Base-by-base conservation (phyloP, 2,888 invertebrate species). In the Orgyia antiqua region DNA sequence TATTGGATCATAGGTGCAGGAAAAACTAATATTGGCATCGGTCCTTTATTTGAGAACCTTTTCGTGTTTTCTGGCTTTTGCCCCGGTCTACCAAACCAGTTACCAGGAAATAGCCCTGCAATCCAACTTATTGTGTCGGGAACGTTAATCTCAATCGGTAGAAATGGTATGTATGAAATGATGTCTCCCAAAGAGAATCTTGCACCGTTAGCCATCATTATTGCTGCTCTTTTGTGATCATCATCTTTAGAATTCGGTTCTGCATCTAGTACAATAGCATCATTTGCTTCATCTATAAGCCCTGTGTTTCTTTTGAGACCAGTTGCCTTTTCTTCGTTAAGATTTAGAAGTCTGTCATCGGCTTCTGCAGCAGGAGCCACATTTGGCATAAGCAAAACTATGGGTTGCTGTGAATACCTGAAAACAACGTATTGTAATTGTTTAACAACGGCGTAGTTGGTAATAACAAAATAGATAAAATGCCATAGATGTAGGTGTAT, bases 121-220 rank as follows among this genome's bases (percentile, higher is more conserved):
- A 86, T 72, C 80, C 79, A 82, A 0, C 72, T 62, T 29, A 90
- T 70, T 0, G 87, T 70, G 45, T 91, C 89, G 2, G 91, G 90
- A 0, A 91, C 88, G 54, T 91, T 91, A 1, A 91, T 67, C 67
- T 91, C 89, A 30, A 91, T 71, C 0, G 91, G 91, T 10, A 91
- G 67, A 57, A 88, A 89, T 0, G 88, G 87, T 12, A 88, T 82
- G 3, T 69, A 63, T 9, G 84, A 79, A 34, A 90, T 88, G 27
- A 89, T 64, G 18, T 73, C 75, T 3, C 88, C 87, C 8, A 86
- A 61, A 1, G 66, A 58, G 8, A 64, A 48, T 49, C 73, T 69
- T 9, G 67, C 65, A 31, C 51, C 51, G 13, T 62, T 65, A 3
- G 66, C 55, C 31, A 65, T 33, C 18, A 78, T 40, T 24, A 76